phyloP scores from a whole-genome alignment of 2,888 invertebrate species.

The Boloria euphrosyne region DNA sequence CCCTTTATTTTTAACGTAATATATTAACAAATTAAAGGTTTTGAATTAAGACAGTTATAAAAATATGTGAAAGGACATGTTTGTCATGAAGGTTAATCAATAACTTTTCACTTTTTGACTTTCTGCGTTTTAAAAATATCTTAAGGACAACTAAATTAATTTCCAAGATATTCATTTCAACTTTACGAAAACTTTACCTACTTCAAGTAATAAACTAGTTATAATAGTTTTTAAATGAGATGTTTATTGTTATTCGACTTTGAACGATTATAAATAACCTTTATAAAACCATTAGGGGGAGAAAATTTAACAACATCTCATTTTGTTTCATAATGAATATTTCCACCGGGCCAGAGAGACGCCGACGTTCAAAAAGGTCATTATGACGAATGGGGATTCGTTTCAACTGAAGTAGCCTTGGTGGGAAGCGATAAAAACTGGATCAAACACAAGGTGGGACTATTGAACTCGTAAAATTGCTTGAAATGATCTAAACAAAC shows the following conservation, averaged over 20 bases:
- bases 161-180: too few relatives aligned
- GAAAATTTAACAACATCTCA: too few relatives aligned
- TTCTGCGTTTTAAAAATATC: background rate
- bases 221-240: too few relatives aligned
- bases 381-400: constrained; percentile 7
- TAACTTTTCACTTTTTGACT: constrained; percentile 24
- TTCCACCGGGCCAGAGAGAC: background rate
- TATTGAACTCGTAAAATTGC: constrained; percentile 3
- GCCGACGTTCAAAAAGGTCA: constrained; percentile 10
- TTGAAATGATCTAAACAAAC: constrained; percentile 1
- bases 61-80: constrained; percentile 11
- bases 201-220: too few relatives aligned
- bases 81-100: constrained; percentile 15
- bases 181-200: too few relatives aligned
- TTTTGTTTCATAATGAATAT: background rate
- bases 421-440: constrained; percentile 11
- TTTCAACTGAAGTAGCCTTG: background rate
- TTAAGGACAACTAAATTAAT: too few relatives aligned
- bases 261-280: too few relatives aligned
- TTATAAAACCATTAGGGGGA: too few relatives aligned
- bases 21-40: constrained; percentile 14
- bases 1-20: background rate
- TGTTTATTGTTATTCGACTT: too few relatives aligned
- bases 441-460: constrained; percentile 9
- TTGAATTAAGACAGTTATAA: background rate